A percentile compares a stretch with the other conserved stretches of the same genome.
These are phyloP conservation scores for Rutilus rutilus DNA, from an alignment of 2,113 vertebrate species.

Conservation along the genomic window DNA sequence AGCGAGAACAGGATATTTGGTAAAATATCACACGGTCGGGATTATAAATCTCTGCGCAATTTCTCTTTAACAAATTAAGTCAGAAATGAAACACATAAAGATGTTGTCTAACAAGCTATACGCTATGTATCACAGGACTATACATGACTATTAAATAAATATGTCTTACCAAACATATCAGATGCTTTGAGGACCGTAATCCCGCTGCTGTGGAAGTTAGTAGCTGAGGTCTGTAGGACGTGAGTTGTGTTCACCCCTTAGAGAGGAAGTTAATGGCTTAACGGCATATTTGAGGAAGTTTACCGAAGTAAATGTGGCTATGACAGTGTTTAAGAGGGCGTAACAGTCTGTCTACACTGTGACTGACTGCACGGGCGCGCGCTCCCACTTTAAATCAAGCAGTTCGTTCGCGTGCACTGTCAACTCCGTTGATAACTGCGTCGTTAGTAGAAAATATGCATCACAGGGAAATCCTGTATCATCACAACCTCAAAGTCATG, in stretches of 20 bases:
- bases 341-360: neutral
- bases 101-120: neutral
- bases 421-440: neutral
- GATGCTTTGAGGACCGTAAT: slow-evolving; percentile 18
- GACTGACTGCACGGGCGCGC: neutral
- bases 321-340: slow-evolving; percentile 50
- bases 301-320: slow-evolving; percentile 47
- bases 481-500: neutral
- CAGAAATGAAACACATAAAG: neutral
- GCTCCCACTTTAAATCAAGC: neutral
- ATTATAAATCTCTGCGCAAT: neutral
- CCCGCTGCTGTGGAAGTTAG: slow-evolving; percentile 20
- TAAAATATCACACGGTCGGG: neutral
- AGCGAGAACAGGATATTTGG: neutral
- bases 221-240: slow-evolving; percentile 48
- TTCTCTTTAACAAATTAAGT: neutral
- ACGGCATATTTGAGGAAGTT: slow-evolving; percentile 61
- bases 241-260: slow-evolving; percentile 35
- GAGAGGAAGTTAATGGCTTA: slow-evolving; percentile 59
- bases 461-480: slow-evolving; percentile 46
- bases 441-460: neutral
- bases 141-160: neutral
- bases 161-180: slow-evolving; percentile 55
- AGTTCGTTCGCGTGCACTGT: neutral
- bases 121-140: neutral